These are phyloP conservation scores for Galerucella calmariensis DNA, from an alignment of 2,888 invertebrate species.

Conservation along the genomic window DNA sequence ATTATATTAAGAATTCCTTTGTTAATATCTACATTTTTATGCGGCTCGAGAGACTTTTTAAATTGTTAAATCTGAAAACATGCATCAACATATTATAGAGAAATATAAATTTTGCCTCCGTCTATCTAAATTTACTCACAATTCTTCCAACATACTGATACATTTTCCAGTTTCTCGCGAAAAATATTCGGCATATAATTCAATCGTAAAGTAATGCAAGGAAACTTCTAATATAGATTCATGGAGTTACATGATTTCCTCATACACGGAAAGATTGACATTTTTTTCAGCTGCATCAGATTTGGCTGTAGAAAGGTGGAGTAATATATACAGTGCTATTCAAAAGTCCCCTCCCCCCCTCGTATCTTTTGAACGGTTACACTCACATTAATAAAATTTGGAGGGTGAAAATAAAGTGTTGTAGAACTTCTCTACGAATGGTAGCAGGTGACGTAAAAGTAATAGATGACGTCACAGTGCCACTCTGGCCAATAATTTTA, in stretches of 20 bases:
- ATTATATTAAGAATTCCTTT: conserved; percentile 14
- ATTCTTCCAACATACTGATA: conserved; percentile 9
- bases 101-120: neutral
- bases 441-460: too few relatives aligned
- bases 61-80: neutral
- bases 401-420: too few relatives aligned
- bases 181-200: conserved; percentile 13
- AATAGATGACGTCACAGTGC: too few relatives aligned
- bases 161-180: conserved; percentile 6
- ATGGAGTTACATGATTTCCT: conserved; percentile 14
- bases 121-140: neutral
- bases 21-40: too few relatives aligned
- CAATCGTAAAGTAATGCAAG: conserved; percentile 1
- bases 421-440: too few relatives aligned
- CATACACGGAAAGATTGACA: conserved; percentile 23
- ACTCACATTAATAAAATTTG: too few relatives aligned
- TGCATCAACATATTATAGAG: neutral
- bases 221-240: conserved; percentile 11
- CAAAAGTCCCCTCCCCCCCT: too few relatives aligned
- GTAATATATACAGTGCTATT: too few relatives aligned
- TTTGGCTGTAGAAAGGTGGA: neutral
- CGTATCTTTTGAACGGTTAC: too few relatives aligned
- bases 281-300: conserved; percentile 16
- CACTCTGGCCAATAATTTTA: too few relatives aligned
- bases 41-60: too few relatives aligned